Base-by-base conservation (phyloP, 1,140 invertebrate species). In the Atta colombica region DNA sequence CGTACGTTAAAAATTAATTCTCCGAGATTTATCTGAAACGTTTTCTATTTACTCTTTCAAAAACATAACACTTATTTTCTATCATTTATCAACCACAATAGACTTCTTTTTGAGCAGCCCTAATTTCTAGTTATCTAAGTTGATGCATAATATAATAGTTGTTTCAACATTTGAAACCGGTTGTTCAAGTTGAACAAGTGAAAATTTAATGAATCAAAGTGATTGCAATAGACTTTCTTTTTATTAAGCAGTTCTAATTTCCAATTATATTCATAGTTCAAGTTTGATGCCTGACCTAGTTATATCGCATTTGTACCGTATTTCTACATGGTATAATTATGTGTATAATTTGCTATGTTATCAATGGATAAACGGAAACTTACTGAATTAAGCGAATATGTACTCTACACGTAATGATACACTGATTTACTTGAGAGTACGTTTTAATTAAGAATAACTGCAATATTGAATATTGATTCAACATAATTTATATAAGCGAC, bases 321-420 rank as follows among this genome's bases (percentile, higher is more conserved):
- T 25, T 25, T 25, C 25, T 25, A n/a, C 49, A 21, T 18, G 18
- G 6, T 45, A 10, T 45, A 45, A 10, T 45, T 45, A 45, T 3
- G 58, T 25, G 45, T 6, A 8, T 45, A 66, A 81, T 82, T 82
- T 82, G 21, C 53, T 72, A 7, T 55, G 28, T 7, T 35, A 45
- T 12, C 8, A 10, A 45, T 45, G 39, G 10, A 45, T 28, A 55
- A 81, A 21, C 31, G 10, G 25, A 45, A 60, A 61, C 39, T 61
- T 60, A 49, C 12, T 49, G 39, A 69, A 82, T 82, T 69, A 55
- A 82, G 18, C 21, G 25, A 49, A 21, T 6, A 45, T 71, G 1
- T 28, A 58, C 0, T 35, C 31, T 35, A 35, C 31, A 39, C 8
- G 35, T 39, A 39, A 39, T 39, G 35, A 39, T 39, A 39, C 35